Conservation (phyloP, 2,113 vertebrate genomes). For the Charina bottae region DNA sequence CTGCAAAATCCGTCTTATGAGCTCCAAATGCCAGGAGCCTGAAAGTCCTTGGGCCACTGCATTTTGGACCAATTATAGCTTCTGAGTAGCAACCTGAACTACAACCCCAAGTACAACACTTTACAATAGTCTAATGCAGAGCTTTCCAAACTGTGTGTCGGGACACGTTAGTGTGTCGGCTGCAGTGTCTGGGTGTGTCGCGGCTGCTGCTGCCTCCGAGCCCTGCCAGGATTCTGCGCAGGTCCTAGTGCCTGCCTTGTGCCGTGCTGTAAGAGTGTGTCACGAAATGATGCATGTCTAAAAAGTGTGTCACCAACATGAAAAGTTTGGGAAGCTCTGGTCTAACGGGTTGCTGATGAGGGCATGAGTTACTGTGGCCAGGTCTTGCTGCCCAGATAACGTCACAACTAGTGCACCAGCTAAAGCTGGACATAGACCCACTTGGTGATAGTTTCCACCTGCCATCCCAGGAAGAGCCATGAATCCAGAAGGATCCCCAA, state of each 20-base stretch:
- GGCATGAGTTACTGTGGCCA: background rate
- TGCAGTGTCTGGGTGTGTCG: too few species aligned
- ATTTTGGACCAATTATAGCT: background rate
- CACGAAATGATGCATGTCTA: too few species aligned
- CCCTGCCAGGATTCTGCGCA: too few species aligned
- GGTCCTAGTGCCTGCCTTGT: too few species aligned
- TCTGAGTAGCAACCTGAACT: background rate
- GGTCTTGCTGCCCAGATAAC: background rate
- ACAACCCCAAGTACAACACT: background rate
- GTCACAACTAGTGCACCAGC: background rate
- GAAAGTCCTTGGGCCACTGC: background rate
- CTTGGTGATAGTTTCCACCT: background rate
- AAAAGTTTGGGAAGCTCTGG: too few species aligned
- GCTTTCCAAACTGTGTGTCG: too few species aligned
- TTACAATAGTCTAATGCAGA: background rate
- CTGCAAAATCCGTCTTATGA: background rate
- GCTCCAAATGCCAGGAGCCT: background rate
- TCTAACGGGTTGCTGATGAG: background rate
- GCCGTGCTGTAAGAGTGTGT: too few species aligned
- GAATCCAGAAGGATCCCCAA: background rate
- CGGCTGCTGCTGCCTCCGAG: too few species aligned
- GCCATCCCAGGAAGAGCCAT: background rate
- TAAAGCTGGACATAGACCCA: background rate
- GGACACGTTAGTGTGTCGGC: too few species aligned
- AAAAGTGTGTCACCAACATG: too few species aligned